Evolutionary conservation across 2,113 vertebrate genomes (phyloP).

Genomic region (Kryptolebias marmoratus): DNA sequence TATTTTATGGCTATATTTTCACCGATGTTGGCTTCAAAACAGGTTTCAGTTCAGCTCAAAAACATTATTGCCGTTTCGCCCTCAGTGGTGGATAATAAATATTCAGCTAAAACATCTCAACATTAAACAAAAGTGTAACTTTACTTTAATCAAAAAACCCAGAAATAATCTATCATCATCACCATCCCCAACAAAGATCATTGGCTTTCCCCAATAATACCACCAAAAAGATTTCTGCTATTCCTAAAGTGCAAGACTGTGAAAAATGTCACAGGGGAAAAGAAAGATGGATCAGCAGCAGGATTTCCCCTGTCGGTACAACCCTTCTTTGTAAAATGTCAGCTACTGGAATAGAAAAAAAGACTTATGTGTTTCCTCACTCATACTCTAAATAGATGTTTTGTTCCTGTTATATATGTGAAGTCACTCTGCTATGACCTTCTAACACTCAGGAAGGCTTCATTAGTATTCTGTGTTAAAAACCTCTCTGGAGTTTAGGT

Average conservation of each 20-base stretch:
- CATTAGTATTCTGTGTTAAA: neutral
- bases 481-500: neutral
- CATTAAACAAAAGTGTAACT: no score
- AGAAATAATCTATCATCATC: no score
- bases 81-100: no score
- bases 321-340: constrained; percentile 30
- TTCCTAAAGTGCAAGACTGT: neutral
- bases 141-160: no score
- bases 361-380: neutral
- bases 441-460: neutral
- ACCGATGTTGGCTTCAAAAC: no score
- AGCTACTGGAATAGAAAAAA: neutral
- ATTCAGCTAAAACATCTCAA: no score
- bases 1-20: no score
- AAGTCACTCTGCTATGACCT: neutral
- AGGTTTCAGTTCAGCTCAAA: no score
- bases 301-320: constrained; percentile 47
- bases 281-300: neutral
- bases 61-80: no score
- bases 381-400: neutral
- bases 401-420: neutral
- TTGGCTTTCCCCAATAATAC: neutral
- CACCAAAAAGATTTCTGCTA: neutral
- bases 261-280: neutral
- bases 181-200: neutral